These are phyloP conservation scores for Holcopasites calliopsidis DNA, from an alignment of 1,140 invertebrate species.

Conservation along the genomic window DNA sequence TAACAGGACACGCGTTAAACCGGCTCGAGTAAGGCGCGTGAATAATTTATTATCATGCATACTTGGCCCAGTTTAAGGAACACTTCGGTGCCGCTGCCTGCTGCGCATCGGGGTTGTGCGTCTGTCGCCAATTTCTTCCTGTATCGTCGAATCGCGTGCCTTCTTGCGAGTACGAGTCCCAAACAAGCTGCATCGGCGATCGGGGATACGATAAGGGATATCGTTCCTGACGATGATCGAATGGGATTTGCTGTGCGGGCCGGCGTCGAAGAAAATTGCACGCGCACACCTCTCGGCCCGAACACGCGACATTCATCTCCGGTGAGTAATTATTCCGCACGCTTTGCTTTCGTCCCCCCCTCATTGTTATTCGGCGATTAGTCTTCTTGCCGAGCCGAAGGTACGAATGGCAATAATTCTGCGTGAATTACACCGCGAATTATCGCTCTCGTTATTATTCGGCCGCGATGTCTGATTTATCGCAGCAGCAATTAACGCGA, in stretches of 20 bases:
- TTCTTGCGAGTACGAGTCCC: not conserved
- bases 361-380: not conserved
- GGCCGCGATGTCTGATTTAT: no score
- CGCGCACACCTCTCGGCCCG: not conserved
- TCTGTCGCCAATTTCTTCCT: constrained; percentile 31
- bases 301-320: not conserved
- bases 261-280: not conserved
- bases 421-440: no score
- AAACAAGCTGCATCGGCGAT: not conserved
- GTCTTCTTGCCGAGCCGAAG: not conserved
- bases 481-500: no score
- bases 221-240: not conserved
- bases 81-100: not conserved
- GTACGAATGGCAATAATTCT: no score
- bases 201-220: not conserved
- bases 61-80: constrained; percentile 67
- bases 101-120: constrained; percentile 24
- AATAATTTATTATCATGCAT: constrained; percentile 68
- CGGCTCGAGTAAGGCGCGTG: constrained; percentile 33
- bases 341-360: not conserved
- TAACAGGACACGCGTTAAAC: constrained; percentile 38
- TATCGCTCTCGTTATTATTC: no score
- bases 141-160: not conserved
- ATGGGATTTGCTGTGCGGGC: constrained; percentile 7
- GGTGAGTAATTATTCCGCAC: not conserved